Conservation (phyloP, 2,113 vertebrate genomes). For the cattle (Bos taurus) region DNA sequence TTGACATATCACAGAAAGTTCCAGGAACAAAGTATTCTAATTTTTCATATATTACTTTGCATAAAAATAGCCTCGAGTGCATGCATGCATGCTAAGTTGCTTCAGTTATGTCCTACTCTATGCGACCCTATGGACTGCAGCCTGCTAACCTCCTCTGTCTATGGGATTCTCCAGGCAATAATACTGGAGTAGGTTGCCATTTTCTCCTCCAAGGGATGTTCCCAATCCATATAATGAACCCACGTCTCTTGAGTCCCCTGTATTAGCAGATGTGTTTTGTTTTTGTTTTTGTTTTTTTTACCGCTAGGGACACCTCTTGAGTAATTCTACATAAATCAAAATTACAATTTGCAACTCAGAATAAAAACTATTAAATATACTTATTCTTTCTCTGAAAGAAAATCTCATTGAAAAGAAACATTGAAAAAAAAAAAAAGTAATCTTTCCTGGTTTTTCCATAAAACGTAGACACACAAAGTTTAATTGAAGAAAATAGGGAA, state of each 20-base stretch:
- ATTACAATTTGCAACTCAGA: neutral
- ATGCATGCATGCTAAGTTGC: no score
- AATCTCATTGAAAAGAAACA: neutral
- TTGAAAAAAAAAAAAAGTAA: neutral
- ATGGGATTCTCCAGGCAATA: no score
- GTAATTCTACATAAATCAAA: neutral
- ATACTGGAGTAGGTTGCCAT: no score
- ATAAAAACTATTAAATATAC: constrained; percentile 20
- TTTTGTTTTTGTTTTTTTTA: no score
- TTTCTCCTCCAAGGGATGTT: no score
- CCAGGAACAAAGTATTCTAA: neutral
- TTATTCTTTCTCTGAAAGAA: neutral
- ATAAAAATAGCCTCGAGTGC: neutral
- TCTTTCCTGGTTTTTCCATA: neutral
- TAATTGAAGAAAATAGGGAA: no score
- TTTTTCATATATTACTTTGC: constrained; percentile 1
- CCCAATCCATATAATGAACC: no score
- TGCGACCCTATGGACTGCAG: no score
- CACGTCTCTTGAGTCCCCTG: no score
- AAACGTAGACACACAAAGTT: neutral
- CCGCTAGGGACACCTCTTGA: neutral
- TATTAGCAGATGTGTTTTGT: no score
- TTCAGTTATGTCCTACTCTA: no score
- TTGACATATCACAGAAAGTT: neutral
- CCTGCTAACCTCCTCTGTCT: no score